phyloP scores from a whole-genome alignment of 2,888 invertebrate genomes.

The Xestia xanthographa region DNA sequence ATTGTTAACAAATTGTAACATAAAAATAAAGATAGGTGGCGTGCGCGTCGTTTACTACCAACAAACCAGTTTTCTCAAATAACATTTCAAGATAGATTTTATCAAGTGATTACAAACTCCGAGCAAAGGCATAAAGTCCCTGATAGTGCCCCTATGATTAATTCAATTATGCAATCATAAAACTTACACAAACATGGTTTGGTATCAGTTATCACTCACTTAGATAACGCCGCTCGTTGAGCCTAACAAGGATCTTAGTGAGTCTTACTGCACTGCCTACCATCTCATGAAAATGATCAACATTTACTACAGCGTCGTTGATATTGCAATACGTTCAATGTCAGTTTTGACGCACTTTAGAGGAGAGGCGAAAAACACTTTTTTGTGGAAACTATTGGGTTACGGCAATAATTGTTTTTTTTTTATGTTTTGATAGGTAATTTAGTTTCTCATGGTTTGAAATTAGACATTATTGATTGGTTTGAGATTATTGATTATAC shows the following conservation, averaged over 20 bases:
- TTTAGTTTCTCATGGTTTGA: no score
- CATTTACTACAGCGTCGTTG: no score
- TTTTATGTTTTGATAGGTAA: no score
- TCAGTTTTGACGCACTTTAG: no score
- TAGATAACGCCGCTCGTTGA: neutral
- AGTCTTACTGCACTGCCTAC: neutral
- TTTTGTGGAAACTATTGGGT: no score
- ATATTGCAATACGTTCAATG: no score
- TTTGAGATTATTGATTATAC: no score
- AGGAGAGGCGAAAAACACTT: no score
- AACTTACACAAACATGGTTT: neutral
- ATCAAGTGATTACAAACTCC: slow-evolving; percentile 46
- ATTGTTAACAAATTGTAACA: slow-evolving; percentile 57
- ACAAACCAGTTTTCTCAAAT: slow-evolving; percentile 51
- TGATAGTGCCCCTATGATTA: slow-evolving; percentile 27
- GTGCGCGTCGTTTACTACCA: slow-evolving; percentile 44
- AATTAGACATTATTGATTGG: no score
- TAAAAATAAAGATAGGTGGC: slow-evolving; percentile 48
- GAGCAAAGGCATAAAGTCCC: slow-evolving; percentile 1
- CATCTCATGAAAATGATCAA: neutral
- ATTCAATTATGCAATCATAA: slow-evolving; percentile 20
- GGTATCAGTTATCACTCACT: neutral
- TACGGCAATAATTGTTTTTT: no score
- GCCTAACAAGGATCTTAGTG: neutral
- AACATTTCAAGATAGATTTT: slow-evolving; percentile 54